Evolutionary conservation across 2,888 invertebrate species (phyloP), one percentile per base, ranked within the genome.

Genomic region (Scaptodrosophila latifasciaeformis): DNA sequence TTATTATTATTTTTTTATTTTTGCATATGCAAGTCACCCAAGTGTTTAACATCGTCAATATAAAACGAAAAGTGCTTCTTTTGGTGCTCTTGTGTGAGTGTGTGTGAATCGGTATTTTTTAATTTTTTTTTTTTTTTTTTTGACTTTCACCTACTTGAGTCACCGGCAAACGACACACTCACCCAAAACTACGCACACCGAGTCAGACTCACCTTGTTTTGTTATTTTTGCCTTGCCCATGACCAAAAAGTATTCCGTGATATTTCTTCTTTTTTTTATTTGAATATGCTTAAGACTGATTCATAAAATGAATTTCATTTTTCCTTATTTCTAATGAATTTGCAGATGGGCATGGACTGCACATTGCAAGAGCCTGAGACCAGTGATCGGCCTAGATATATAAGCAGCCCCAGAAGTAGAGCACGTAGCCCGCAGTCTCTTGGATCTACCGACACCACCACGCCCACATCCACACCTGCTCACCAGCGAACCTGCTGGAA

Each of bases 291-390:
- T 61, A 65, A 53, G 56, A 50, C 49, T 45, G 18, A 39, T 9
- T 37, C 9, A 34, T 42, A 29, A 46, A 45, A 13, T 58, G 35
- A 42, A 50, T 61, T 27, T 56, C 17, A 39, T 45, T 53, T 46
- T 43, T 12, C 9, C 7, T 44, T 9, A 30, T 40, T 49, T 24
- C 30, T 21, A 5, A 24, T 42, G 5, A 15, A 19, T 48, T 83
- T 81, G 12, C 75, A 83, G 83, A 83, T 83, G 84, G 82, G 67
- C 54, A 76, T 75, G 83, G 84, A 84, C 84, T 81, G 67, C 54
- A 74, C 77, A 62, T 65, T 62, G 66, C 67, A 59, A 65, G 61
- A 59, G 59, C 46, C 18, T 39, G 68, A 63, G 67, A 39, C 13
- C n/a, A 50, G 30, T 42, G 45, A 43, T 40, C 45, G 15, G 46